Conservation (phyloP, 1,140 invertebrate species). For the Euwallacea similis region DNA sequence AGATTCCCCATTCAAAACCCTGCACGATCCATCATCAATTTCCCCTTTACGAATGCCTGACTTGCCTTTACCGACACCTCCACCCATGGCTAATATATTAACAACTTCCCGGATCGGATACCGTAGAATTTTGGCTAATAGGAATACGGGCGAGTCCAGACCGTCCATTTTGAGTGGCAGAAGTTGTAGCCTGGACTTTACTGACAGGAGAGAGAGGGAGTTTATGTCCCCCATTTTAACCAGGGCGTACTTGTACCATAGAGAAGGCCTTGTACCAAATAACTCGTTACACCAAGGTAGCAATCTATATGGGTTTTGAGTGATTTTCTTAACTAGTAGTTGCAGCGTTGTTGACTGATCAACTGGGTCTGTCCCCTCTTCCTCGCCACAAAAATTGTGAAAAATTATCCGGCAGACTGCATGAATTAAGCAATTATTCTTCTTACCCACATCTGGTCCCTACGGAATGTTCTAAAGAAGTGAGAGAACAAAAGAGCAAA, state of each 20-base stretch:
- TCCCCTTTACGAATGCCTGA: conserved; percentile 46
- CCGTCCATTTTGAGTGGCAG: conserved; percentile 44
- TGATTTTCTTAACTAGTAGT: conserved; percentile 17
- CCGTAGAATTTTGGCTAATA: conserved; percentile 44
- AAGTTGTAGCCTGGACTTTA: conserved; percentile 32
- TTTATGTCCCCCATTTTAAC: conserved; percentile 27
- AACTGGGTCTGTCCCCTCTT: conserved; percentile 43
- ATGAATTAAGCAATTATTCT: conserved; percentile 25
- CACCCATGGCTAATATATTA: conserved; percentile 51
- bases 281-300: conserved; percentile 7
- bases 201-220: conserved; percentile 15
- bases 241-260: conserved; percentile 24
- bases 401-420: conserved; percentile 29
- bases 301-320: background rate
- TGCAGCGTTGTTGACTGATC: conserved; percentile 32
- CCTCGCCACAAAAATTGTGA: conserved; percentile 44
- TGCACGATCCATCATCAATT: conserved; percentile 25
- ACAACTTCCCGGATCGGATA: conserved; percentile 49
- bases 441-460: conserved; percentile 6
- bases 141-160: conserved; percentile 39
- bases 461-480: background rate
- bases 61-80: conserved; percentile 51
- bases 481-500: conserved; percentile 37
- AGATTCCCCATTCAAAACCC: background rate
- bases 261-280: conserved; percentile 3